Base-by-base conservation (phyloP, 2,113 vertebrate species). In the Campylomormyrus numenius region DNA sequence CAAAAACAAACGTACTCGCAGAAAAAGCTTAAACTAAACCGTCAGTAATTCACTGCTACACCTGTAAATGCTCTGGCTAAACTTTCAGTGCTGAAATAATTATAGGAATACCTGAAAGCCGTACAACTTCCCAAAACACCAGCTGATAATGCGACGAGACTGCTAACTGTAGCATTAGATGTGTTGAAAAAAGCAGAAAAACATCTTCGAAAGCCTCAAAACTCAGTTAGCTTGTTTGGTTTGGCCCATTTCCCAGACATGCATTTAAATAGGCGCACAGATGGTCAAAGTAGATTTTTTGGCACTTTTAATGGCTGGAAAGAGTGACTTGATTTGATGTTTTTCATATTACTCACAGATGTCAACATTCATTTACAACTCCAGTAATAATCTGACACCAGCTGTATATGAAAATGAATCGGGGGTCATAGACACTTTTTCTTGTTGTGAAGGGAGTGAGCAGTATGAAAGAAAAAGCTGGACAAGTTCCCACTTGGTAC, bases 261-360 rank as follows among this genome's bases (percentile, higher is more conserved):
- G 77, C 62, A 90, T 86, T 90, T 49, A 88, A 90, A 88, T 88
- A 50, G 62, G 77, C 74, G 66, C 85, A 88, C 89, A 90, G 89
- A 90, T 90, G 89, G 89, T 15, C 49, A 88, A 70, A 45, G 62
- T 52, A 56, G 48, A 77, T 88, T 90, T 90, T 87, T 80, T 58
- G 52, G 10, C 46, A 27, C 24, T 53, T 87, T 88, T 80, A n/a
- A 90, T 77, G 85, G 66, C 58, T 90, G 89, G 85, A 88, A 62
- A 90, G 87, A 90, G 85, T 77, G 86, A 90, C 86, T 90, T 27
- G 56, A 88, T 88, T 87, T 21, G 66, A 88, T 87, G 46, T 88
- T 88, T 77, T 83, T 80, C 58, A 70, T 53, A 90, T 90, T 77
- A 90, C 49, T 88, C 89, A 88, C 62, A 88, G 85, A 90, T 90